Evolutionary conservation across 2,113 vertebrate genomes (phyloP), one percentile per base, ranked within the genome.

Genomic region (Cyphomyrus discorhynchus): DNA sequence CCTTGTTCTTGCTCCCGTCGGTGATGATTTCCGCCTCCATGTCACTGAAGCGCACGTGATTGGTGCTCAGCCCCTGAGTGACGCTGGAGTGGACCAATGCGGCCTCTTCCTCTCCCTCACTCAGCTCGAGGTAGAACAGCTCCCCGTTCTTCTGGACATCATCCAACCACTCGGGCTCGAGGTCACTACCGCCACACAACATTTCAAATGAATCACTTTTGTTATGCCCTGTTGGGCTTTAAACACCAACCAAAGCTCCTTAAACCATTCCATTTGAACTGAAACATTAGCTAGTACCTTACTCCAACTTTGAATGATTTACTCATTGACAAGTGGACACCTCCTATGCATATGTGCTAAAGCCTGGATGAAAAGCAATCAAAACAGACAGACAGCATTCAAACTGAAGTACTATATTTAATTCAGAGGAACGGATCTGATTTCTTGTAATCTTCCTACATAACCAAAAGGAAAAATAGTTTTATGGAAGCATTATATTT

Each of bases 91-190:
- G 97, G 56, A 93, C 91, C 91, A 98, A 92, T 0, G 95, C 92
- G 0, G 92, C 91, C 94, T 98, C 97, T 93, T 98, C 98, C 92
- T 99, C 98, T 0, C 94, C 97, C 91, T 98, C 98, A 88, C 98
- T 99, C 91, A 99, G 88, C 92, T 99, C 98, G 92, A 99, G 93
- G 92, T 99, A 99, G 93, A 99, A 99, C 2, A 99, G 96, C 89
- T 99, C 97, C 1, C 98, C 98, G 3, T 97, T 98, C 93, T 96
- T 97, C 95, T 99, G 97, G 58, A 99, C 97, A 3, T 97, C 96
- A 1, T 98, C 96, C 92, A 97, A 93, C 98, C 98, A 99, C 88
- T 99, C 98, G 5, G 98, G 97, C 90, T 98, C 97, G 87, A 99
- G 94, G 86, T 98, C 97, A 93, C 98, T 99, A 92, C 9, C 92